Percentiles rank a stretch among this genome's conserved stretches.
Conservation (phyloP, 2,113 vertebrate species). For the Casuarius casuarius region DNA sequence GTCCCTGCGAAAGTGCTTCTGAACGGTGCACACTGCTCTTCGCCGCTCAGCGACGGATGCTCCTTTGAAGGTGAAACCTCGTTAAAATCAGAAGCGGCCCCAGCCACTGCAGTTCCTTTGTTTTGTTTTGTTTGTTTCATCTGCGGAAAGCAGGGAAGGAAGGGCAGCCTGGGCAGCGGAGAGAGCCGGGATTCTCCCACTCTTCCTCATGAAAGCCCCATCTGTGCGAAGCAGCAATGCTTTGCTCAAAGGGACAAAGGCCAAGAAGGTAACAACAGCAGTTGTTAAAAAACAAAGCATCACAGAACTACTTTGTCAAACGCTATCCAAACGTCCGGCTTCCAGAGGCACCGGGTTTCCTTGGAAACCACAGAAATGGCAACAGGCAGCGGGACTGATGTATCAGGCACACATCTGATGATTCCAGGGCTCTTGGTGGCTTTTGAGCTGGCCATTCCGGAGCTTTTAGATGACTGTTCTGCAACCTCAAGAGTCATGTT, state of each 20-base stretch:
- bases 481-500: neutral
- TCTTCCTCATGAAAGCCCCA: neutral
- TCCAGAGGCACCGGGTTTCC: neutral
- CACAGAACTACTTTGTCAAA: neutral
- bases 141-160: neutral
- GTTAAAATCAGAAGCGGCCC: neutral
- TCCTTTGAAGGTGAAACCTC: neutral
- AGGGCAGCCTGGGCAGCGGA: accelerated
- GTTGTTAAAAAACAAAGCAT: neutral
- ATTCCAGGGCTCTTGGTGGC: neutral
- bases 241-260: neutral
- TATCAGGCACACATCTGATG: neutral
- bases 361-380: constrained; percentile 42
- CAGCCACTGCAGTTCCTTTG: neutral
- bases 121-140: neutral
- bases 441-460: neutral
- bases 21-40: accelerated
- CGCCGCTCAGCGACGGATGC: accelerated
- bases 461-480: accelerated
- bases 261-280: neutral
- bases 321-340: neutral
- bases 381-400: neutral
- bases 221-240: neutral
- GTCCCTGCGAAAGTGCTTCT: neutral
- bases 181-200: neutral